A percentile compares a stretch with the other conserved stretches of the same genome.
These are phyloP conservation scores for Hestina assimilis DNA, from an alignment of 1,140 invertebrate species.

Conservation along the genomic window DNA sequence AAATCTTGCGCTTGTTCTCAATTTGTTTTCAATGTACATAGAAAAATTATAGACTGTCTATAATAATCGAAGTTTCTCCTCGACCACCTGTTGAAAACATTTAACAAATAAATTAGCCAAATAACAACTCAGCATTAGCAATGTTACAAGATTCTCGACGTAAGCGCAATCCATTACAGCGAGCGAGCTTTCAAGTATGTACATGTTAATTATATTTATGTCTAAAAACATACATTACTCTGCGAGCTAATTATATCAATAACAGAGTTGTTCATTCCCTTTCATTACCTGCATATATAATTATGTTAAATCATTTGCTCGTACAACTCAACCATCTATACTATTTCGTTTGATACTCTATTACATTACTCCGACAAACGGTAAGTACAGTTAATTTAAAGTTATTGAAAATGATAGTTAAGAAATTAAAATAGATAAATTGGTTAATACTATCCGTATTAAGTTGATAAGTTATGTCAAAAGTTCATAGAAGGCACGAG, in stretches of 20 bases:
- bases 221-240: constrained; percentile 42
- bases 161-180: not conserved
- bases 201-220: constrained; percentile 33
- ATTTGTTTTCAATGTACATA: constrained; percentile 21
- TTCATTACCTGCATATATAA: constrained; percentile 43
- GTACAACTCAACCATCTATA: not conserved
- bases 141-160: constrained; percentile 10
- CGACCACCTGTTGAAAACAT: constrained; percentile 7
- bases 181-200: not conserved
- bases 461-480: constrained; percentile 27
- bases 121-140: not conserved
- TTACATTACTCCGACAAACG: not conserved
- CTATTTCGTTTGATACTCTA: not conserved
- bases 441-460: no score
- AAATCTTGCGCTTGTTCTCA: constrained; percentile 21
- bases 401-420: no score
- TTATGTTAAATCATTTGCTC: constrained; percentile 10
- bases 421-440: no score
- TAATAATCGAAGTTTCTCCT: constrained; percentile 4
- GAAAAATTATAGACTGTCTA: constrained; percentile 8
- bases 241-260: constrained; percentile 56
- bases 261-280: constrained; percentile 42
- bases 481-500: constrained; percentile 37
- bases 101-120: constrained; percentile 19
- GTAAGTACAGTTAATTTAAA: not conserved